Evolutionary conservation across 23 tunicate genomes (phyloP).

Genomic region (Oikopleura albicans): DNA sequence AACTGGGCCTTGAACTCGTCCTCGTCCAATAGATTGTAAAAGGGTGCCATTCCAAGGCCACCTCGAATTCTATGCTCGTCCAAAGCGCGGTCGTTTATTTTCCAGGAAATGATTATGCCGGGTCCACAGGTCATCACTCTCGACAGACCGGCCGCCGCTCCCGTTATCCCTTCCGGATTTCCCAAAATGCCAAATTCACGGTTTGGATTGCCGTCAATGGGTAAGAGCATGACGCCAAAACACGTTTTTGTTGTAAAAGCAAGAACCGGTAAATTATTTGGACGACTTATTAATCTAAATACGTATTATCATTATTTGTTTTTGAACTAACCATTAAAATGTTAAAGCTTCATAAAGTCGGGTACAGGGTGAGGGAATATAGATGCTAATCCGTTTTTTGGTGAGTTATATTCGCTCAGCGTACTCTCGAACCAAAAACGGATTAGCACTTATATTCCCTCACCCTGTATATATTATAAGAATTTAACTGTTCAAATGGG

Average conservation of each 20-base stretch:
- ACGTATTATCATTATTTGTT: too few relatives aligned
- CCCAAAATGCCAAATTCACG: not conserved
- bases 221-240: not conserved
- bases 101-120: not conserved
- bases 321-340: too few relatives aligned
- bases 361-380: too few relatives aligned
- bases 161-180: not conserved
- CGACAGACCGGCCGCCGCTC: not conserved
- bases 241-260: not conserved
- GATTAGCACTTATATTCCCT: too few relatives aligned
- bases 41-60: slow-evolving; percentile 63
- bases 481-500: too few relatives aligned
- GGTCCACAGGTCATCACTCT: not conserved
- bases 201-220: not conserved
- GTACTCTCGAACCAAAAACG: too few relatives aligned
- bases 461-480: too few relatives aligned
- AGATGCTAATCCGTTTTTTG: too few relatives aligned
- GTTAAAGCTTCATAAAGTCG: too few relatives aligned
- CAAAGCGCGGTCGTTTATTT: slow-evolving; percentile 19
- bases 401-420: too few relatives aligned
- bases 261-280: not conserved
- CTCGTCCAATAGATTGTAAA: slow-evolving; percentile 60
- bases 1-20: slow-evolving; percentile 49
- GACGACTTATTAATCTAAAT: not conserved
- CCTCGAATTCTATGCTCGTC: slow-evolving; percentile 34